Base-by-base conservation (phyloP, 1,140 invertebrate species). In the Heliconius nattereri region DNA sequence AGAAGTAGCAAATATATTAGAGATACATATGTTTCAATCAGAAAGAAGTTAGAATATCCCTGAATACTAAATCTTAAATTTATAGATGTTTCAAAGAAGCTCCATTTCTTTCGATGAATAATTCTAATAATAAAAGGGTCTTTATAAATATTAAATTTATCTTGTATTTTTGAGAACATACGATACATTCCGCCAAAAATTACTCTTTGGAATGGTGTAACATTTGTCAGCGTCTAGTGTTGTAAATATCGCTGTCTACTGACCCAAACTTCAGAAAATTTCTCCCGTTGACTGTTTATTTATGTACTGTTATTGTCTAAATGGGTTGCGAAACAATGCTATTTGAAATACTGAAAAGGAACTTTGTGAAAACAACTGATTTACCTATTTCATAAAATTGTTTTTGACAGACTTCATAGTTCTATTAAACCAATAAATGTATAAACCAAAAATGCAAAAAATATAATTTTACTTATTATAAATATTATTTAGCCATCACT, bases 261-360 rank as follows among this genome's bases (percentile, higher is more conserved):
- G 75, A 76, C 60, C 75, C 37, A 70, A 71, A 71, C 75, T 76
- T 76, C 66, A 49, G 66, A 76, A 76, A 76, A 76, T 76, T 76
- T 76, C 75, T 66, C 75, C 16, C 60, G 60, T 71, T 76, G 60
- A 76, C 75, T 71, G 66, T 76, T 76, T 76, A 40, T 76, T 76
- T 71, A 76, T 76, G 66, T 71, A 40, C 45, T 66, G 32, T 76
- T 76, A 76, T 71, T 71, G 60, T 76, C 60, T 76, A 76, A 76
- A 76, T 76, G 66, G 29, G 45, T 54, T 57, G 49, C 45, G 49
- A 40, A 72, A 72, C 35, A 72, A 37, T 72, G 71, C 32, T 72
- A 72, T 72, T 71, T 71, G 71, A 71, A 37, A 71, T 37, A 71
- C 71, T 71, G 71, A 26, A 71, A 71, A 71, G 60, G 60, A 26